phyloP scores from a whole-genome alignment of 2,888 invertebrate genomes.

The Amphipoea lucens region DNA sequence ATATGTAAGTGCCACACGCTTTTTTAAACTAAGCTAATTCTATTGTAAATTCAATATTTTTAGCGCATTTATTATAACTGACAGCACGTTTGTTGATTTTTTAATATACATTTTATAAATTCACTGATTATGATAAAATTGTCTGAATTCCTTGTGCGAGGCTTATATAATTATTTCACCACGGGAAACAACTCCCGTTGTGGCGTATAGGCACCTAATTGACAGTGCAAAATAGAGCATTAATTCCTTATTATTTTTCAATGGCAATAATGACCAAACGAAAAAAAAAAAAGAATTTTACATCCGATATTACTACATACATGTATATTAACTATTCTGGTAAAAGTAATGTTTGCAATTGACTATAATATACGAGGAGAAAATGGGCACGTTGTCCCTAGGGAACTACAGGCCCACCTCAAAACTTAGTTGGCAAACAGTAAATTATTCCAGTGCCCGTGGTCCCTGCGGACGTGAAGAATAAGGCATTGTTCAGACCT shows the following conservation, averaged over 20 bases:
- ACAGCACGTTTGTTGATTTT: no score
- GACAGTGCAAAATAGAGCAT: neutral
- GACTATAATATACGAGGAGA: conserved; percentile 74
- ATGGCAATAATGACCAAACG: neutral
- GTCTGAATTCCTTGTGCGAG: neutral
- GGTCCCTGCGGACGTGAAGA: conserved; percentile 76
- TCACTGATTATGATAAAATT: neutral
- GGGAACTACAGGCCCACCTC: conserved; percentile 78
- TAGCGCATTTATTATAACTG: no score
- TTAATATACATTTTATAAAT: no score
- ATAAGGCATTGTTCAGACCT: conserved; percentile 52
- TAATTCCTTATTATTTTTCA: neutral
- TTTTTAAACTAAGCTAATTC: no score
- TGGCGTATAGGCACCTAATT: neutral
- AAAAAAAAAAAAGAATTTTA: neutral
- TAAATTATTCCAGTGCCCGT: conserved; percentile 83
- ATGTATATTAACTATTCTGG: conserved; percentile 53
- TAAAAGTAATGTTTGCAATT: conserved; percentile 70
- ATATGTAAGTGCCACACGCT: no score
- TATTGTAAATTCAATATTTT: no score
- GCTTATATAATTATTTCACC: neutral
- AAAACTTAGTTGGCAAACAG: conserved; percentile 83
- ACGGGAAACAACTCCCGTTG: neutral
- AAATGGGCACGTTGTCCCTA: conserved; percentile 71
- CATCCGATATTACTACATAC: no score